Base-by-base conservation (phyloP, 2,888 invertebrate species). In the Luperina testacea region DNA sequence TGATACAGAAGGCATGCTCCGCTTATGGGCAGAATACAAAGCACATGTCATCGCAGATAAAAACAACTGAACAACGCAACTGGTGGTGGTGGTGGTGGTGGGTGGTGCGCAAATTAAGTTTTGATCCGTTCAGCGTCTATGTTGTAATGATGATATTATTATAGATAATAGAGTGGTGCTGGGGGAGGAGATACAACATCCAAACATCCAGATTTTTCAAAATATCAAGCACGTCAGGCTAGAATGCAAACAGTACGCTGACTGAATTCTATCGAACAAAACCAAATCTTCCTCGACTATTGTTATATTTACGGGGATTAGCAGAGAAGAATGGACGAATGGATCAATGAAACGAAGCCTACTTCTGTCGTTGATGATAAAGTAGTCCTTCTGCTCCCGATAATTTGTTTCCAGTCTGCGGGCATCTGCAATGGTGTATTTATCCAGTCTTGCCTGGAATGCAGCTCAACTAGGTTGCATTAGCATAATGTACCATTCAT, bases 401-500 rank as follows among this genome's bases (percentile, higher is more conserved):
- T 70, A 24, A 59, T 87, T 71, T 42, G 64, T 71, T 59, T 63
- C 11, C 57, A 61, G 67, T 84, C 67, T 74, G 73, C 77, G 45
- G 69, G 67, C 77, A 85, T 87, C 82, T 78, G 75, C 82, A 32
- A 75, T 87, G 73, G 77, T 75, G 79, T 84, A 84, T 88, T 88
- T 88, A 87, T 88, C 87, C 86, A 79, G 82, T 61, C 87, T 77
- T 80, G 86, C 1, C 82, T 75, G 91, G 91, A 92, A 92, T 92
- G 92, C 86, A 80, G 88, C 78, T 84, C 75, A 84, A 85, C 89
- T 87, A 81, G 90, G 84, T 84, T 79, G 87, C 84, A 88, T 88
- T 89, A 83, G 89, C 87, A 90, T 91, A 91, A 88, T 90, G 87
- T 87, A 87, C 86, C 85, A 88, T 88, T 87, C 89, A 91, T 92